phyloP scores from a whole-genome alignment of 1,140 invertebrate genomes.

The Drosophila prosaltans region DNA sequence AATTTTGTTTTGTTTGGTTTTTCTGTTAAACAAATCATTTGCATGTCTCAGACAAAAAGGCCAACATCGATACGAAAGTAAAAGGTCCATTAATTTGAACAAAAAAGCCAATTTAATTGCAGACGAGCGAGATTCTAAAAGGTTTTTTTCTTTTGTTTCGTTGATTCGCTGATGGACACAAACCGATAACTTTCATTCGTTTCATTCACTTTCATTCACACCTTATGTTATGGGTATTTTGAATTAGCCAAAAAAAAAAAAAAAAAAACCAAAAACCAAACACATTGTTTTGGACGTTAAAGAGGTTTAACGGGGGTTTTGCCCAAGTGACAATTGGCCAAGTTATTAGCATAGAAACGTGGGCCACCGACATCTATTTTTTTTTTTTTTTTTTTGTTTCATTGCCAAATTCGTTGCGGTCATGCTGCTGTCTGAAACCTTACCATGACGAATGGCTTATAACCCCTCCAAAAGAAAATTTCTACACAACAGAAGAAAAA shows the following conservation, averaged over 20 bases:
- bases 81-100: conserved; percentile 73
- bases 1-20: not conserved
- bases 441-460: conserved; percentile 49
- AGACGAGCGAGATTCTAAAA: conserved; percentile 49
- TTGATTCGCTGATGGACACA: conserved; percentile 55
- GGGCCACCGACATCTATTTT: conserved; percentile 1
- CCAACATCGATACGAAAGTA: conserved; percentile 61
- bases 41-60: conserved; percentile 50
- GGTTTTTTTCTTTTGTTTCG: conserved; percentile 42
- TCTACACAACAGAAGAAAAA: not conserved
- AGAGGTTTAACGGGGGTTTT: conserved; percentile 39
- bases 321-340: conserved; percentile 49
- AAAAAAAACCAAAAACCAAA: no score
- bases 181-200: conserved; percentile 68
- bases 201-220: conserved; percentile 76
- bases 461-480: conserved; percentile 35
- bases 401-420: conserved; percentile 38
- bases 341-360: conserved; percentile 48
- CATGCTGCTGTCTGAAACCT: conserved; percentile 15
- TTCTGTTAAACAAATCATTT: conserved; percentile 61
- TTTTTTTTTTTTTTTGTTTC: conserved; percentile 2
- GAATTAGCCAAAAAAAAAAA: conserved; percentile 59
- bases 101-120: conserved; percentile 74
- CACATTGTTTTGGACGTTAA: conserved; percentile 48
- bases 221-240: conserved; percentile 38